phyloP scores from a whole-genome alignment of 2,113 vertebrate genomes.

The Gymnarchus niloticus region DNA sequence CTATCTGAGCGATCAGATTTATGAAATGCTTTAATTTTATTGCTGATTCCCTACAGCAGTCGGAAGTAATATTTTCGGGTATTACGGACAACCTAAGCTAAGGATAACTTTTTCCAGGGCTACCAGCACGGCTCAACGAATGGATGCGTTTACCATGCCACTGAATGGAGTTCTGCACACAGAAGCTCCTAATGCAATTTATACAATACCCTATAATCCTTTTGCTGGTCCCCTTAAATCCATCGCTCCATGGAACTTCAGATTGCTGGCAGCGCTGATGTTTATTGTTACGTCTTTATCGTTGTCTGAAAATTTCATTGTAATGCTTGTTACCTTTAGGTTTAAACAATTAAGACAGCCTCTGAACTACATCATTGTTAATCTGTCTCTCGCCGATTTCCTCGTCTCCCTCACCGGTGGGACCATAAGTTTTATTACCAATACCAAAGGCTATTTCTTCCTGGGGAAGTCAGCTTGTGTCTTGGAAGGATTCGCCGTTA shows the following conservation, averaged over 20 bases:
- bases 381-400: constrained; percentile 80
- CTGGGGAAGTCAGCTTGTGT: constrained; percentile 79
- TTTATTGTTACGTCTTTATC: constrained; percentile 74
- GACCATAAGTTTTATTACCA: constrained; percentile 75
- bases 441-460: constrained; percentile 80
- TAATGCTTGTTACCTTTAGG: constrained; percentile 79
- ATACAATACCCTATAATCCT: constrained; percentile 55
- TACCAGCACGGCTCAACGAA: constrained; percentile 20
- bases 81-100: neutral
- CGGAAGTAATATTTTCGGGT: neutral
- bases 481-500: constrained; percentile 82
- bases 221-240: constrained; percentile 61
- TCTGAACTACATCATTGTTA: constrained; percentile 83
- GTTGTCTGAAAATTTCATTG: constrained; percentile 75
- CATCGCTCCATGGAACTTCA: constrained; percentile 79
- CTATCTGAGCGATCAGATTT: neutral
- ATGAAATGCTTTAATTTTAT: neutral
- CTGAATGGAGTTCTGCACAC: constrained; percentile 62
- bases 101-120: neutral
- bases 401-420: constrained; percentile 77
- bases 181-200: constrained; percentile 38
- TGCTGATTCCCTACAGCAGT: neutral
- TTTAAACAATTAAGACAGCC: constrained; percentile 79
- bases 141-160: constrained; percentile 57
- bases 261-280: constrained; percentile 74